phyloP scores from a whole-genome alignment of 2,113 vertebrate genomes.

The Nesospiza acunhae region DNA sequence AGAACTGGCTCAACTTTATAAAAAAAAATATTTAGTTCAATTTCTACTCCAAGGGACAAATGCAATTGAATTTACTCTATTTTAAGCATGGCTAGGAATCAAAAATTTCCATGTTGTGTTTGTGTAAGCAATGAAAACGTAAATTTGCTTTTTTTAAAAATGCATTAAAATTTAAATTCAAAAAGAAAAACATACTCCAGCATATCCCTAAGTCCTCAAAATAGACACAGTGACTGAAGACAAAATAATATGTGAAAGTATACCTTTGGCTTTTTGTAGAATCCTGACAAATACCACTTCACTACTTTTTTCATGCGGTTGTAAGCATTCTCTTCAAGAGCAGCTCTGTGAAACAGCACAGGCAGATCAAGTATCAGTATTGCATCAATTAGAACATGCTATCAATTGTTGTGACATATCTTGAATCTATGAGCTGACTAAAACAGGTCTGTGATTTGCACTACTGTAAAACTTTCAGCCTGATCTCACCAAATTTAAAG shows the following conservation, averaged over 20 bases:
- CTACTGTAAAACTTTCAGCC: not conserved
- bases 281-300: constrained; percentile 99
- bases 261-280: constrained; percentile 99
- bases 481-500: not conserved
- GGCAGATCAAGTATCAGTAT: not conserved
- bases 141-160: not conserved
- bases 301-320: constrained; percentile 97
- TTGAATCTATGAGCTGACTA: not conserved
- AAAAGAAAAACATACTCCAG: not conserved
- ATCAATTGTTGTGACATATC: not conserved
- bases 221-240: not conserved
- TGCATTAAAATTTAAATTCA: not conserved
- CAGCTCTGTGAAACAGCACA: constrained; percentile 79
- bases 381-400: not conserved
- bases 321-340: constrained; percentile 95
- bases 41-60: not conserved
- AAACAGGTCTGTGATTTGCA: not conserved
- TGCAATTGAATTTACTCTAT: not conserved
- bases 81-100: not conserved
- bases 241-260: not conserved
- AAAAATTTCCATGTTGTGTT: not conserved
- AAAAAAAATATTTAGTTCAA: not conserved
- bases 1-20: not conserved
- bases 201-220: not conserved
- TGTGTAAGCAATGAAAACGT: not conserved